Base-by-base conservation (phyloP, 2,888 invertebrate genomes). In the Alentia gelatinosa region DNA sequence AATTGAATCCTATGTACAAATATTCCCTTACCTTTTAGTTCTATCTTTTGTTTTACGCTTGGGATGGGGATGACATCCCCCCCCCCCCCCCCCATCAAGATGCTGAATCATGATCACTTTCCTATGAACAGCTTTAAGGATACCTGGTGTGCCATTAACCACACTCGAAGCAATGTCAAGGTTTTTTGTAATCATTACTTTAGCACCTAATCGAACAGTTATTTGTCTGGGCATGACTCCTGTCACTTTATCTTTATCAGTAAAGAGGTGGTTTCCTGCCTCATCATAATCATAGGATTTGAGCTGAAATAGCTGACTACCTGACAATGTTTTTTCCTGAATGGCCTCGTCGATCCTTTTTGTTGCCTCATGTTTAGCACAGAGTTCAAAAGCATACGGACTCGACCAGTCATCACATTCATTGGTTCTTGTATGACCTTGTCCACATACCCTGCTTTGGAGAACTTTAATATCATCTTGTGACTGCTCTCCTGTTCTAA, bases 101-200 rank as follows among this genome's bases (percentile, higher is more conserved):
- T 26, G 3, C 26, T 83, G 1, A 5, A 83, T 19, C 83, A 37
- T 39, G 1, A 88, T 1, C 0, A 88, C 47, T 33, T 50, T 88
- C 12, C 47, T 88, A 5, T 88, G n/a, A 7, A 42, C 33, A 30
- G 3, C 35, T 12, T 15, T 26, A n/a, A 88, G 30, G 23, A 50
- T 88, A 35, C 50, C 50, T 50, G 33, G n/a, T 30, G 50, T 88
- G 1, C 88, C 88, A 88, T 88, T 88, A 9, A 88, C 88, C 1
- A 88, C 88, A 35, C 83, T 35, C 5, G 12, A 9, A 26, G 33
- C 23, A 37, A 83, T 35, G 33, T 83, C 83, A 12, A 83, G 33
- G 30, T 83, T 83, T n/a, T 35, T 83, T 30, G 83, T 83, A 12
- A 83, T 83, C 83, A 83, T 83, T 9, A 83, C 83, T n/a, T 83